A percentile compares a stretch with the other conserved stretches of the same genome.
Conservation (phyloP, 2,888 invertebrate genomes). For the Dryobotodes eremita region DNA sequence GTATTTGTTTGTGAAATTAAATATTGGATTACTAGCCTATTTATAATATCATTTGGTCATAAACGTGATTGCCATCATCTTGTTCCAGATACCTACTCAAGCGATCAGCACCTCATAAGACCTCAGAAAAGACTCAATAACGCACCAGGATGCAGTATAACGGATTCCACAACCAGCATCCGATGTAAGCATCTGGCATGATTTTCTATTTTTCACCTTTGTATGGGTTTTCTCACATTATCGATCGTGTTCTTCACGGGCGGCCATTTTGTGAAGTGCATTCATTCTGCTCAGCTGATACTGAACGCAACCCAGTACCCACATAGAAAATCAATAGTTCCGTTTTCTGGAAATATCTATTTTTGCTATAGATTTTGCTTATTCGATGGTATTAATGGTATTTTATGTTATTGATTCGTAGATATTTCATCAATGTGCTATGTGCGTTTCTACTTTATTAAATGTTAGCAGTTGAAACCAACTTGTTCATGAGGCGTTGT, state of each 20-base stretch:
- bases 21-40: slow-evolving; percentile 19
- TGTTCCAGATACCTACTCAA: slow-evolving; percentile 86
- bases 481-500: slow-evolving; percentile 18
- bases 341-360: slow-evolving; percentile 26
- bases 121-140: slow-evolving; percentile 71
- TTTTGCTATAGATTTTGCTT: neutral
- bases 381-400: neutral
- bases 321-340: slow-evolving; percentile 70
- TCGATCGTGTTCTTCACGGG: slow-evolving; percentile 69
- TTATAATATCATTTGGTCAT: slow-evolving; percentile 13
- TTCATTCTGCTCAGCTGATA: slow-evolving; percentile 81
- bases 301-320: slow-evolving; percentile 75
- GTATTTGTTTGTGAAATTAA: slow-evolving; percentile 59
- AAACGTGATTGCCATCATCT: slow-evolving; percentile 55
- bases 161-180: slow-evolving; percentile 89
- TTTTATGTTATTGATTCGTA: neutral
- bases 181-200: slow-evolving; percentile 81
- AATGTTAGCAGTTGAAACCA: slow-evolving; percentile 15
- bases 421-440: neutral
- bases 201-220: slow-evolving; percentile 34
- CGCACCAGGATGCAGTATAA: slow-evolving; percentile 88
- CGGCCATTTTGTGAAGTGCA: slow-evolving; percentile 90
- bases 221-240: slow-evolving; percentile 41
- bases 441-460: neutral
- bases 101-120: slow-evolving; percentile 82